Evolutionary conservation across 2,113 vertebrate genomes (phyloP).

Genomic region (Benitochromis conjunctus): DNA sequence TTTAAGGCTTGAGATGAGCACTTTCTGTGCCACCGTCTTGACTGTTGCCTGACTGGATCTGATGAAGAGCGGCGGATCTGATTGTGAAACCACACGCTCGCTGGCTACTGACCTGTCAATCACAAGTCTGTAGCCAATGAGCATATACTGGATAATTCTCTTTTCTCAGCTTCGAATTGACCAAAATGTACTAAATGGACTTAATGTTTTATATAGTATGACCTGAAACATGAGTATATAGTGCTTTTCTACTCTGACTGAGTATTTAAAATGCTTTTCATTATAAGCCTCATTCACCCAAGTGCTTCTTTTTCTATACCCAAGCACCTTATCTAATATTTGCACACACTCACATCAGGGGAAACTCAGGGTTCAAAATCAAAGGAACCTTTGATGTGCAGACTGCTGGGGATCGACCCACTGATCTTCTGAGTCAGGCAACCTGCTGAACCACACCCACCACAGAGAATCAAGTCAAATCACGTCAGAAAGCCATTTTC

Average conservation of each 20-base stretch:
- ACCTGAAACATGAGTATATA: not conserved
- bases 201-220: not conserved
- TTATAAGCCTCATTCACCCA: not conserved
- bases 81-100: not conserved
- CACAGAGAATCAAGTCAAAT: not conserved
- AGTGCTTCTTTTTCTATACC: not conserved
- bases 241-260: not conserved
- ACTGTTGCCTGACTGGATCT: not conserved
- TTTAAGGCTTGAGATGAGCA: not conserved
- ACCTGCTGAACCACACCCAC: not conserved
- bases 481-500: not conserved
- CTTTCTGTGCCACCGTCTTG: not conserved
- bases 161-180: not conserved
- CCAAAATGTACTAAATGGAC: not conserved
- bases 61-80: not conserved
- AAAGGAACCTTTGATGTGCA: not conserved
- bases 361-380: not conserved
- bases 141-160: not conserved
- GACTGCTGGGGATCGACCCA: not conserved
- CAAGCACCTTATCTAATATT: not conserved
- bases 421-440: not conserved
- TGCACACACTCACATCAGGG: not conserved
- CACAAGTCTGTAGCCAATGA: not conserved
- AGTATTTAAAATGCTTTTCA: not conserved
- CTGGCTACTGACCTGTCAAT: not conserved